Conservation (phyloP, 64 coral and sea anemone genomes). For the Stichodactyla helianthus region DNA sequence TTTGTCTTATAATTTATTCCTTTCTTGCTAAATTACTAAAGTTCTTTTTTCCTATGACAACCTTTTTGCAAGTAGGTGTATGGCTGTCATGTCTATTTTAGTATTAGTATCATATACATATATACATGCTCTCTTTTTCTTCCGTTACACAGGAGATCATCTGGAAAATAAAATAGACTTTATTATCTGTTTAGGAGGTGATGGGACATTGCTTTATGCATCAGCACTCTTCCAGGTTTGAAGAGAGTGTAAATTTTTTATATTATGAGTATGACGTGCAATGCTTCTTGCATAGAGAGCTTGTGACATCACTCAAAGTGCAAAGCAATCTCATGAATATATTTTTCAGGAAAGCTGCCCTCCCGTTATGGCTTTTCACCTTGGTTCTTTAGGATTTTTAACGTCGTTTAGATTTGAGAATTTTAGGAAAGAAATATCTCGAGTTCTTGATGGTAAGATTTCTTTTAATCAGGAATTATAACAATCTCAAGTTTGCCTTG, state of each 20-base stretch:
- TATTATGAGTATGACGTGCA: too few relatives aligned
- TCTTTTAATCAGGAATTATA: not conserved
- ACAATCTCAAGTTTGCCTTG: too few relatives aligned
- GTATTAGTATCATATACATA: too few relatives aligned
- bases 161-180: conserved; percentile 57
- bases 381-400: conserved; percentile 87
- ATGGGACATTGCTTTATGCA: conserved; percentile 42
- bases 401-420: conserved; percentile 84
- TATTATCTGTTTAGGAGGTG: conserved; percentile 48
- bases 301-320: too few relatives aligned
- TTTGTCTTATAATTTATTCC: too few relatives aligned
- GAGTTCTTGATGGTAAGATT: conserved; percentile 60
- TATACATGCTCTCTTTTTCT: not conserved
- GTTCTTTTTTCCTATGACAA: too few relatives aligned
- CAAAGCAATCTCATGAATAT: too few relatives aligned
- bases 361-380: conserved; percentile 89
- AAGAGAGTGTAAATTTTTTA: too few relatives aligned
- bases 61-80: too few relatives aligned
- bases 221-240: conserved; percentile 50
- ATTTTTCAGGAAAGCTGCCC: conserved; percentile 83
- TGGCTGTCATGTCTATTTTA: too few relatives aligned
- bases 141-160: conserved; percentile 20
- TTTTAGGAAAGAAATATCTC: conserved; percentile 55
- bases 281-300: too few relatives aligned
- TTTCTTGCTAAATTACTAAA: too few relatives aligned